Evolutionary conservation across 2,888 invertebrate species (phyloP).

Genomic region (Phaedon cochleariae): DNA sequence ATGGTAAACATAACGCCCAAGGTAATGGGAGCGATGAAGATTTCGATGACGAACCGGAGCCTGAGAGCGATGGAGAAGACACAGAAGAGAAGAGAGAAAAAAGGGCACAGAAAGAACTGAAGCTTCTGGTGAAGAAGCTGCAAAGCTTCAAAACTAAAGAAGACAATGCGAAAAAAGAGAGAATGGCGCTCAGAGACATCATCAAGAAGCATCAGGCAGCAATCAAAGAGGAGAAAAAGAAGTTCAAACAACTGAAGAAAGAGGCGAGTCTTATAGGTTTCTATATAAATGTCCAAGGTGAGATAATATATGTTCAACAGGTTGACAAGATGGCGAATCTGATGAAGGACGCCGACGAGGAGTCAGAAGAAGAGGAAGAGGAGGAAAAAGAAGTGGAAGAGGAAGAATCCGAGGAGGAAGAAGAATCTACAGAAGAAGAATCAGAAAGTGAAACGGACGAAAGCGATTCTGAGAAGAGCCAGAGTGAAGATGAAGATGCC

Average conservation of each 20-base stretch:
- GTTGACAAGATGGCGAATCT: conserved; percentile 91
- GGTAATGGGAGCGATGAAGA: conserved; percentile 66
- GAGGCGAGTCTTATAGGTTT: conserved; percentile 67
- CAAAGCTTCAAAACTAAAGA: conserved; percentile 71
- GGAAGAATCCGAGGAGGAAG: conserved; percentile 62
- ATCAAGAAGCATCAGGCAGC: conserved; percentile 83
- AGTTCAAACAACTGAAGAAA: conserved; percentile 83
- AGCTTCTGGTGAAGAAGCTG: conserved; percentile 68
- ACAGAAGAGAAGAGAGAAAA: conserved; percentile 70
- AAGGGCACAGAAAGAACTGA: conserved; percentile 73
- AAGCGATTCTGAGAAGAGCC: conserved; percentile 72
- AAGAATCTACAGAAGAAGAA: conserved; percentile 74
- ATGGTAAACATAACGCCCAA: conserved; percentile 64
- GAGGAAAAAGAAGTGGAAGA: conserved; percentile 70
- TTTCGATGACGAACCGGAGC: conserved; percentile 66
- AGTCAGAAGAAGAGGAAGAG: conserved; percentile 70
- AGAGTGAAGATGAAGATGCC: conserved; percentile 69
- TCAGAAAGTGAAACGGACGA: conserved; percentile 71
- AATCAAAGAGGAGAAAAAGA: conserved; percentile 81
- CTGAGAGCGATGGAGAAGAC: conserved; percentile 73
- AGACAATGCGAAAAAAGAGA: conserved; percentile 78
- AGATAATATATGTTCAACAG: conserved; percentile 54
- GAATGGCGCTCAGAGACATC: conserved; percentile 79
- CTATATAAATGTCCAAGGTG: background rate
- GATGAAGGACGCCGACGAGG: conserved; percentile 82